These are phyloP conservation scores for Furcula furcula DNA, from an alignment of 2,888 invertebrate genomes.

Conservation along the genomic window DNA sequence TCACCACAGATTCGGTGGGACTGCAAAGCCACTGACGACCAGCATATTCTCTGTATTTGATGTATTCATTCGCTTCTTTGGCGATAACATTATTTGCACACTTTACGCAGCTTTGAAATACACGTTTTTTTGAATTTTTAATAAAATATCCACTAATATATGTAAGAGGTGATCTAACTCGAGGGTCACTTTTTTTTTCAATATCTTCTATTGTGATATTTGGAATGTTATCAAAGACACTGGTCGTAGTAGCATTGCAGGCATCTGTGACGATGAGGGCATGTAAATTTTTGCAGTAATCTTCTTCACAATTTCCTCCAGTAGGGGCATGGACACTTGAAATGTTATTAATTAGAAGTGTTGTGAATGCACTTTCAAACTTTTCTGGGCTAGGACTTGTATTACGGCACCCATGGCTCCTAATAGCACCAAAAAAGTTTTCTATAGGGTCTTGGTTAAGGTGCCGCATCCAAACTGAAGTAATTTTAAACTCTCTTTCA, in stretches of 20 bases:
- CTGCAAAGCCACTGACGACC: conserved; percentile 19
- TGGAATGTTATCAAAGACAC: not conserved
- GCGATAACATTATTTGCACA: conserved; percentile 2
- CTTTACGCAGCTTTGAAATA: conserved; percentile 4
- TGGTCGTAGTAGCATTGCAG: not conserved
- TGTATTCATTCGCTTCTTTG: conserved; percentile 1
- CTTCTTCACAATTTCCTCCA: not conserved
- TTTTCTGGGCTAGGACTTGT: not conserved
- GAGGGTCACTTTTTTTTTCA: conserved; percentile 3
- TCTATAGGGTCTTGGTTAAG: conserved; percentile 29
- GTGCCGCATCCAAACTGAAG: conserved; percentile 27
- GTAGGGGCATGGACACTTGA: not conserved
- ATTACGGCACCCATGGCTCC: conserved; percentile 8
- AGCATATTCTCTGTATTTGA: conserved; percentile 19
- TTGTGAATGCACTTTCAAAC: not conserved
- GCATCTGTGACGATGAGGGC: not conserved
- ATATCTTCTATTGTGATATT: not conserved
- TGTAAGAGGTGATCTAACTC: conserved; percentile 4
- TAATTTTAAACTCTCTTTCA: conserved; percentile 9
- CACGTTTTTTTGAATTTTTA: not conserved
- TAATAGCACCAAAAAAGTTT: conserved; percentile 27
- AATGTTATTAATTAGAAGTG: not conserved
- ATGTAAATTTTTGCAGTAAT: not conserved
- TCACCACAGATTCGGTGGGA: conserved; percentile 11
- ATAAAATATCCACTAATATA: conserved; percentile 21